Percentiles rank a stretch among this genome's conserved stretches.
Evolutionary conservation across 2,113 vertebrate genomes (phyloP).

Genomic region (Parus major): DNA sequence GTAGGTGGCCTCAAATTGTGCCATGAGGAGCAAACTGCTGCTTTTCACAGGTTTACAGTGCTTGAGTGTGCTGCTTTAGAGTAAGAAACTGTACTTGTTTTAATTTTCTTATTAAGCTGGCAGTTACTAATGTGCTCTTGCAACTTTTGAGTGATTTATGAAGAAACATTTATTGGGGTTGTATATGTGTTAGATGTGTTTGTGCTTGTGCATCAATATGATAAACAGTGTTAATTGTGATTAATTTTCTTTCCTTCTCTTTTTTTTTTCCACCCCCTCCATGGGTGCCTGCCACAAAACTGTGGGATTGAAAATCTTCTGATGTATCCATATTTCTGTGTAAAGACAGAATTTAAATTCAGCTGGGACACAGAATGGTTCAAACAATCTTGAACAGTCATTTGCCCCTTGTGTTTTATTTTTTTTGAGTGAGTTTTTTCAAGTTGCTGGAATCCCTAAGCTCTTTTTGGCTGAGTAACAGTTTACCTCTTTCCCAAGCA

Average conservation of each 20-base stretch:
- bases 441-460: neutral
- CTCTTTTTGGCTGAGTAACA: neutral
- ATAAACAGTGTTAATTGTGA: neutral
- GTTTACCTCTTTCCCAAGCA: neutral
- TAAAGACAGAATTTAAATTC: neutral
- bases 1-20: neutral
- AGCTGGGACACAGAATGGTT: neutral
- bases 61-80: neutral
- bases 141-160: neutral
- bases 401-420: neutral
- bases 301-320: neutral
- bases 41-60: neutral
- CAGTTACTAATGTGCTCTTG: neutral
- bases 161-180: neutral
- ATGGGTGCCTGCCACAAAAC: neutral
- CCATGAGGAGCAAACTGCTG: neutral
- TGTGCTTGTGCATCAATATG: neutral
- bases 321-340: neutral
- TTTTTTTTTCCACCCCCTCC: rapidly evolving
- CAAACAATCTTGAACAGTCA: neutral
- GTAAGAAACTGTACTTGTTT: neutral
- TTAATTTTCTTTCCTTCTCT: neutral
- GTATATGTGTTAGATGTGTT: neutral
- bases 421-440: neutral
- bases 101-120: neutral